Evolutionary conservation across 2,888 invertebrate genomes (phyloP), one percentile per base, ranked within the genome.

Genomic region (Plagiodera versicolora): DNA sequence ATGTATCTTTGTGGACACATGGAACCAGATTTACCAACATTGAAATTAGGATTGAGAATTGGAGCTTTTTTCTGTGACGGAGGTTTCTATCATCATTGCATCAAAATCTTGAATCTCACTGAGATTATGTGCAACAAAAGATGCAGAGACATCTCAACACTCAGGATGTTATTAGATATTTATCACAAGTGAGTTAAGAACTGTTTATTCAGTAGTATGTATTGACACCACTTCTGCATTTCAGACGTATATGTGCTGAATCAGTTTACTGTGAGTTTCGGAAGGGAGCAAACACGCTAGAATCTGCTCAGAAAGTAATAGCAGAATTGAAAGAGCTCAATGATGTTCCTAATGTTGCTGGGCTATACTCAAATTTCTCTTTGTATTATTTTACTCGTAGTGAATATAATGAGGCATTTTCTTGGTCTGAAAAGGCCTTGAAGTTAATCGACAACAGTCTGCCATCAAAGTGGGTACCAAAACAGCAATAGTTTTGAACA

Each of bases 1-100:
- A 14, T 61, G 9, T 64, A 66, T 55, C 68, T 63, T 60, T 59
- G 64, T 17, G 51, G 56, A 18, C 32, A 57, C 19, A 55, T 44
- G 1, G 49, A 56, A 52, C 30, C 52, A 35, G 53, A 56, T 19
- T 68, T 67, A 24, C 65, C 67, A 35, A 60, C 71, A 10, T 76
- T 79, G 44, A 75, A 76, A 57, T 55, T 74, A n/a, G 80, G 80
- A 8, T 65, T 80, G 46, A 71, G 70, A 61, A 65, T 79, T 14
- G 92, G 91, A 60, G 86, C 86, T 63, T 96, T 96, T 81, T 85
- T 95, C 3, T 90, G 89, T 75, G 95, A 95, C 76, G 92, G 92
- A 0, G 95, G 95, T 0, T 94, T 94, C 92, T 90, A 90, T 77
- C 83, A 83, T 65, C 90, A 92, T 75, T 90, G 92, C 64, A 88